Conservation (phyloP, 2,888 invertebrate species). For the Apodemia mormo region DNA sequence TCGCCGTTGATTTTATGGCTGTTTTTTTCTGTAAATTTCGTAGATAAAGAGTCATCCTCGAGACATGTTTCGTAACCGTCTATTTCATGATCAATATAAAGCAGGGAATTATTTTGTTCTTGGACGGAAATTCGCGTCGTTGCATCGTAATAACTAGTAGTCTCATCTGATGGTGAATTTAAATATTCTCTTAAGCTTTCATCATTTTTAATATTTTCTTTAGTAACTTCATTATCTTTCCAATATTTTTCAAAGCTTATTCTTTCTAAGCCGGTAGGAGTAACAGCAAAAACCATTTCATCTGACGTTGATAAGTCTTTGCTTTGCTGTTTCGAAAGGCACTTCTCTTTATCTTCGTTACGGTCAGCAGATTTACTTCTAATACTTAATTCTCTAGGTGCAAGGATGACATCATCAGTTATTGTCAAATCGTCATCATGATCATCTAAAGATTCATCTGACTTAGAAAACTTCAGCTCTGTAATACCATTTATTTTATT, state of each 20-base stretch:
- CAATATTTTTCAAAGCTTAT: constrained; percentile 78
- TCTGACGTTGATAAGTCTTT: constrained; percentile 78
- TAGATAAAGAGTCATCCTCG: constrained; percentile 79
- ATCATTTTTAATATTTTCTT: constrained; percentile 63
- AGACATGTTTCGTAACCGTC: constrained; percentile 84
- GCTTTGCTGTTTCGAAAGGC: constrained; percentile 72
- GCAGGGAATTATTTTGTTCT: constrained; percentile 62
- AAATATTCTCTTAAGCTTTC: constrained; percentile 73
- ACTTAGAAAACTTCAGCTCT: constrained; percentile 63
- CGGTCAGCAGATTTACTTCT: constrained; percentile 60
- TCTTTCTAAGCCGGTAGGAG: constrained; percentile 75
- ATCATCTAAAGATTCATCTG: constrained; percentile 69
- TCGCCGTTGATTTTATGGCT: constrained; percentile 66
- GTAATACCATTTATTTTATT: constrained; percentile 56
- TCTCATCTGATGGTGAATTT: constrained; percentile 61
- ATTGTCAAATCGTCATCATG: constrained; percentile 77
- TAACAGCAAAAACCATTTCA: constrained; percentile 79
- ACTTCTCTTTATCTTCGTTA: constrained; percentile 50
- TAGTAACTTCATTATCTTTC: constrained; percentile 62
- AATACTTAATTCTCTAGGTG: constrained; percentile 65
- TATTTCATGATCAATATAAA: constrained; percentile 76
- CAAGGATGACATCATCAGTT: constrained; percentile 70
- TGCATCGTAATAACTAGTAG: constrained; percentile 55
- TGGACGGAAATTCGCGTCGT: constrained; percentile 64
- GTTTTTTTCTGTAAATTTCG: constrained; percentile 60